A percentile compares a stretch with the other conserved stretches of the same genome.
These are phyloP conservation scores for Diplodus sargus DNA, from an alignment of 2,797 vertebrate genomes.

Conservation along the genomic window DNA sequence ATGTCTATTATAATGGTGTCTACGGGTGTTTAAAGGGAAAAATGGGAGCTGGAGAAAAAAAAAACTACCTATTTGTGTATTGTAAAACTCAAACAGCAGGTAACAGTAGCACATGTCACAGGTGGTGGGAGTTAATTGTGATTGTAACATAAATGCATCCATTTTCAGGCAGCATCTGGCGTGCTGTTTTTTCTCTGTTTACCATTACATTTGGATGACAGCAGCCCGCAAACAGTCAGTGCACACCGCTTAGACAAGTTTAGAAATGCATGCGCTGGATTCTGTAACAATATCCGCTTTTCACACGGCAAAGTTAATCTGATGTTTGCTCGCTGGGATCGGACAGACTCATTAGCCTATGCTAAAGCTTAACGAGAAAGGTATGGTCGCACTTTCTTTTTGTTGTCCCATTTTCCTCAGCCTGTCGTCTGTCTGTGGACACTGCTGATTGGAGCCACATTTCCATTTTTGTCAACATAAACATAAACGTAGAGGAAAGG, in stretches of 20 bases:
- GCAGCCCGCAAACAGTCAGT: constrained; percentile 7
- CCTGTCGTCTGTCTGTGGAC: constrained; percentile 25
- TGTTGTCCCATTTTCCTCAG: constrained; percentile 2
- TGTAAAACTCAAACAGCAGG: constrained; percentile 42
- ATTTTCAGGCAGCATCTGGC: constrained; percentile 58
- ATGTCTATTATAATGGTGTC: constrained; percentile 18
- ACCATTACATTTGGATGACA: constrained; percentile 46
- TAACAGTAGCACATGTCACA: constrained; percentile 52
- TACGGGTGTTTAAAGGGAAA: constrained; percentile 2
- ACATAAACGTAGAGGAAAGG: constrained; percentile 20
- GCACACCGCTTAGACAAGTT: constrained; percentile 22
- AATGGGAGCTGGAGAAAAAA: not conserved
- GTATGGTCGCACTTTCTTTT: constrained; percentile 17
- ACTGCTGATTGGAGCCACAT: constrained; percentile 42
- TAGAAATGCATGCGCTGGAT: not conserved
- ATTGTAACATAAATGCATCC: constrained; percentile 41
- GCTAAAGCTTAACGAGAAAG: constrained; percentile 12
- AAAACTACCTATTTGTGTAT: not conserved
- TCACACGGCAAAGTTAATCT: constrained; percentile 4
- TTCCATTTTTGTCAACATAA: constrained; percentile 46
- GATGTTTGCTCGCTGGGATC: constrained; percentile 17
- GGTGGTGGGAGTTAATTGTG: constrained; percentile 58
- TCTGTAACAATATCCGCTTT: not conserved
- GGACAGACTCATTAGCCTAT: constrained; percentile 32
- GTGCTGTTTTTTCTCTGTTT: constrained; percentile 16